phyloP scores from a whole-genome alignment of 1,140 invertebrate species.

The Geopemphigus sp. region DNA sequence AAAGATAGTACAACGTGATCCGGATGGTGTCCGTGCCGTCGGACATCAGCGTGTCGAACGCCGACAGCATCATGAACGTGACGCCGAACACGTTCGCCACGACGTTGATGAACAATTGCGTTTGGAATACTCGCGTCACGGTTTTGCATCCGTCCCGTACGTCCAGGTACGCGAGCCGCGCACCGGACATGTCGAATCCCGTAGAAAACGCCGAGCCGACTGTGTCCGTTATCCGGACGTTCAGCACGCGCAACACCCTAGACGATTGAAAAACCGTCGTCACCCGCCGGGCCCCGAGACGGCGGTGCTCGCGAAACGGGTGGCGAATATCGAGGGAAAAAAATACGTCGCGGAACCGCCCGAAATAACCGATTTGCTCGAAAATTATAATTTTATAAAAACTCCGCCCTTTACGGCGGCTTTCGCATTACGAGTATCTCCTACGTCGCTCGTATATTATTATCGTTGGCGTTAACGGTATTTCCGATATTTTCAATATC shows the following conservation, averaged over 20 bases:
- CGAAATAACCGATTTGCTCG: too few relatives aligned
- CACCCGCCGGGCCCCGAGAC: too few relatives aligned
- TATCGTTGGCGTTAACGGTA: too few relatives aligned
- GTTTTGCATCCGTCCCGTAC: background rate
- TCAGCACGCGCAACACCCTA: background rate
- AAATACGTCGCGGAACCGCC: too few relatives aligned
- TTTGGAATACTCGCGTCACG: slow-evolving; percentile 11
- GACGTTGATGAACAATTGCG: slow-evolving; percentile 34
- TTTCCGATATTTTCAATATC: too few relatives aligned
- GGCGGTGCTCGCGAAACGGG: too few relatives aligned
- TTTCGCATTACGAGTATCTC: too few relatives aligned
- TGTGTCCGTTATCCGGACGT: background rate
- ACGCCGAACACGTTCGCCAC: slow-evolving; percentile 26
- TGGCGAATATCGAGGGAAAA: too few relatives aligned
- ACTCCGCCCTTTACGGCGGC: too few relatives aligned
- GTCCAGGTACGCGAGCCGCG: slow-evolving; percentile 8
- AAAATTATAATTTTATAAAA: too few relatives aligned
- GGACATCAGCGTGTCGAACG: slow-evolving; percentile 24
- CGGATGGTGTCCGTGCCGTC: background rate
- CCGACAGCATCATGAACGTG: slow-evolving; percentile 38
- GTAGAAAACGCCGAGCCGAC: background rate
- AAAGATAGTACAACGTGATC: slow-evolving; percentile 7
- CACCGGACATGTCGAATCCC: background rate
- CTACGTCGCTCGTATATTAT: too few relatives aligned
- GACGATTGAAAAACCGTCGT: background rate